Evolutionary conservation across 2,797 vertebrate species (phyloP).

Genomic region (Bovichtus variegatus): DNA sequence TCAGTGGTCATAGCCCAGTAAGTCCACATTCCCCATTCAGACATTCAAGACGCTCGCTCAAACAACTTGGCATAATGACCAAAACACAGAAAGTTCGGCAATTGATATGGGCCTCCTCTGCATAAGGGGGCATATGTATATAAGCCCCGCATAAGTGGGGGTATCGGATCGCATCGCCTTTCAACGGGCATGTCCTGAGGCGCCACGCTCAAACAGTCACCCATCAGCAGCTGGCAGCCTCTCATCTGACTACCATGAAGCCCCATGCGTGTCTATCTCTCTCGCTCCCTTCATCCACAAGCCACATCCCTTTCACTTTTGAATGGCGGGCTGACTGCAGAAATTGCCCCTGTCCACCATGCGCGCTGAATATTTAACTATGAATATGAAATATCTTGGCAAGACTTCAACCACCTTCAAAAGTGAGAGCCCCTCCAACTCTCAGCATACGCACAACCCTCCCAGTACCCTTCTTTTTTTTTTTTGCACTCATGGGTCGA

Average conservation of each 20-base stretch:
- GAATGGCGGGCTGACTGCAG: conserved; percentile 81
- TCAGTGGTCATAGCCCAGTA: conserved; percentile 74
- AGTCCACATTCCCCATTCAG: conserved; percentile 70
- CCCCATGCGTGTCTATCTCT: conserved; percentile 73
- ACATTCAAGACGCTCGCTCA: conserved; percentile 72
- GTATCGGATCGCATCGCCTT: conserved; percentile 82
- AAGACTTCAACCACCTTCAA: conserved; percentile 75
- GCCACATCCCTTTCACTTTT: conserved; percentile 78
- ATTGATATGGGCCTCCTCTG: conserved; percentile 71
- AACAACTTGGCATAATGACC: conserved; percentile 79
- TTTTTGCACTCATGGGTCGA: conserved; percentile 63
- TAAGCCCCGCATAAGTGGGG: conserved; percentile 78
- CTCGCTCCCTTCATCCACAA: conserved; percentile 75
- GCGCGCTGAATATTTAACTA: conserved; percentile 76
- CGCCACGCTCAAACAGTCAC: conserved; percentile 84
- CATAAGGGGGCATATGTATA: conserved; percentile 78
- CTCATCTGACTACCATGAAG: conserved; percentile 89
- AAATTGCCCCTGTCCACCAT: conserved; percentile 80
- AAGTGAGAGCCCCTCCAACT: conserved; percentile 63
- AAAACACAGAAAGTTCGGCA: conserved; percentile 74
- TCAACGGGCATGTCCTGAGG: conserved; percentile 83
- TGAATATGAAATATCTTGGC: conserved; percentile 79
- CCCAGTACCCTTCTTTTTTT: conserved; percentile 38
- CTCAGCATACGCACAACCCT: conserved; percentile 38
- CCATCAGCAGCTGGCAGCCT: conserved; percentile 79